These are phyloP conservation scores for Gerris buenoi DNA, from an alignment of 1,140 invertebrate species.

Conservation along the genomic window DNA sequence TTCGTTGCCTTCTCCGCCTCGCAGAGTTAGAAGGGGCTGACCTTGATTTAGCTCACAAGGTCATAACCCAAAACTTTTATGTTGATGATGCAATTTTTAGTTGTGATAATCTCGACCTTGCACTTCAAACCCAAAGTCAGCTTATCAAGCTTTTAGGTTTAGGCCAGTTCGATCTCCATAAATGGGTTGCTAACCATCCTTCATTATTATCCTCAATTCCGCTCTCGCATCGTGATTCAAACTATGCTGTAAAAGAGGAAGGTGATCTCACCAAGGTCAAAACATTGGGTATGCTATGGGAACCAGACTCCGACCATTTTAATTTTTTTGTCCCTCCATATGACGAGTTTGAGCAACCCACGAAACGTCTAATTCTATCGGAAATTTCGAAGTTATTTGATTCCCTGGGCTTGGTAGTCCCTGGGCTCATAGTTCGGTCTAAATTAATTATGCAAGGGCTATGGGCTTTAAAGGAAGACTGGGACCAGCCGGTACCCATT, in stretches of 20 bases:
- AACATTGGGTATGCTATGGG: background rate
- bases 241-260: background rate
- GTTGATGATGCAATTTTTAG: background rate
- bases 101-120: background rate
- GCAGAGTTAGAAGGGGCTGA: background rate
- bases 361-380: background rate
- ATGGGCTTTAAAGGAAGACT: background rate
- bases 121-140: background rate
- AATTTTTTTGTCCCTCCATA: background rate
- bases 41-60: background rate
- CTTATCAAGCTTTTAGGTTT: background rate
- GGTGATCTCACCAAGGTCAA: background rate
- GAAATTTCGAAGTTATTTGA: background rate
- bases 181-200: background rate
- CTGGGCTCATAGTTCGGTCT: background rate
- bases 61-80: background rate
- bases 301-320: background rate
- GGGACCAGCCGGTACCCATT: background rate
- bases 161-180: background rate
- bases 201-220: background rate
- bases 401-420: background rate
- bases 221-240: background rate
- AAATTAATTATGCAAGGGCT: background rate
- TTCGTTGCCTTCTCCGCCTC: background rate
- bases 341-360: background rate